A percentile compares a stretch with the other conserved stretches of the same genome.
These are phyloP conservation scores for Nesospiza acunhae DNA, from an alignment of 2,113 vertebrate genomes.

Conservation along the genomic window DNA sequence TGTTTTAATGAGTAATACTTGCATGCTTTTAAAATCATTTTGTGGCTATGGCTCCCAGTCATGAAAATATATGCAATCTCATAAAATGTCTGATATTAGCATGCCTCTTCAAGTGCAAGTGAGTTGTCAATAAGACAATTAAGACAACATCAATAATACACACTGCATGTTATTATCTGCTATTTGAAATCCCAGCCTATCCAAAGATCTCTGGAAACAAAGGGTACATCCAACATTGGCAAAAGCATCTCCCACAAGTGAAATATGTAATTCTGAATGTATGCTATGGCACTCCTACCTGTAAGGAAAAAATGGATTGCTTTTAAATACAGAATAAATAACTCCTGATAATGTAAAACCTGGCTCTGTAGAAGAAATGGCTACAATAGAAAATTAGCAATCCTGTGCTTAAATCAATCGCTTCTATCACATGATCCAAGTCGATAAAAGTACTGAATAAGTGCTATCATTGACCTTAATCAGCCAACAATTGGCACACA, in stretches of 20 bases:
- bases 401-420: constrained; percentile 71
- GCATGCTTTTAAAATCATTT: constrained; percentile 45
- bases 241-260: constrained; percentile 17
- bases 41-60: constrained; percentile 60
- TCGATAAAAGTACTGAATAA: constrained; percentile 71
- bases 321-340: constrained; percentile 50
- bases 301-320: not conserved
- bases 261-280: constrained; percentile 33
- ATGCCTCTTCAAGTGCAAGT: constrained; percentile 77
- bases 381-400: constrained; percentile 69
- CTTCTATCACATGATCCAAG: constrained; percentile 65
- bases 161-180: constrained; percentile 72
- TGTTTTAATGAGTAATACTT: not conserved
- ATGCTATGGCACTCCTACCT: not conserved
- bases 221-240: constrained; percentile 37
- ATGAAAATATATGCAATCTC: constrained; percentile 72
- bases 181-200: constrained; percentile 66
- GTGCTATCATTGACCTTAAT: constrained; percentile 71
- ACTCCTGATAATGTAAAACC: not conserved
- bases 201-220: constrained; percentile 72
- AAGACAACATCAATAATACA: constrained; percentile 78
- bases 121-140: constrained; percentile 82
- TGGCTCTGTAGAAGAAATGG: not conserved
- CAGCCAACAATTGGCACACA: constrained; percentile 57
- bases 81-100: constrained; percentile 76